These are phyloP conservation scores for Capreolus pygargus DNA, from an alignment of 2,113 vertebrate species.

Conservation along the genomic window DNA sequence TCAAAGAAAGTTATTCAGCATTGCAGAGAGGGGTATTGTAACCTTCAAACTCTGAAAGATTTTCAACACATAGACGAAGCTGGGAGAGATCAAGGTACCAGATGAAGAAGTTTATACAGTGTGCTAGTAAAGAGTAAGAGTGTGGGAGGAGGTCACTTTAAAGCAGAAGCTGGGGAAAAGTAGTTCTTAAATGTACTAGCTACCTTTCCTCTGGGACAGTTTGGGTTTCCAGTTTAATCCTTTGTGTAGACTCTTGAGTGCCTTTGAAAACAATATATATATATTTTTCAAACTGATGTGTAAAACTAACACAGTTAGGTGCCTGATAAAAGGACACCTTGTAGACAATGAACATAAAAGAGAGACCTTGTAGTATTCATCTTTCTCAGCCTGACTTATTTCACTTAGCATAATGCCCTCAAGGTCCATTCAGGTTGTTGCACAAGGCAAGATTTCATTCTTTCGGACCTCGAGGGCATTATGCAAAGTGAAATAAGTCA, in stretches of 20 bases:
- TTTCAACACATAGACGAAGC: conserved; percentile 70
- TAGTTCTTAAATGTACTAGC: background rate
- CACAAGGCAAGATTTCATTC: background rate
- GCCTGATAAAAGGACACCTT: background rate
- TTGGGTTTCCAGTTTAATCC: background rate
- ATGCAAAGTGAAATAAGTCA: background rate
- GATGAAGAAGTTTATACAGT: conserved; percentile 17
- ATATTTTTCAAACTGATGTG: background rate
- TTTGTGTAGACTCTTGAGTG: background rate
- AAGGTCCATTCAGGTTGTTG: background rate
- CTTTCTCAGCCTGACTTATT: background rate
- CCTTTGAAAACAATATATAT: background rate
- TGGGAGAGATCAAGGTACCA: conserved; percentile 77
- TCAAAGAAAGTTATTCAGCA: conserved; percentile 74
- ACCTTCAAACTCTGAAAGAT: conserved; percentile 63
- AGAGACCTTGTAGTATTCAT: background rate
- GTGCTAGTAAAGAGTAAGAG: conserved; percentile 24
- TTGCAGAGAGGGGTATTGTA: conserved; percentile 66
- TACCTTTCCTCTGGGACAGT: conserved; percentile 17
- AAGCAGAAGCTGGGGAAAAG: conserved; percentile 19
- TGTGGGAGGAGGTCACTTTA: background rate
- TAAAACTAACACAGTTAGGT: background rate
- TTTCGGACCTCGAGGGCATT: background rate
- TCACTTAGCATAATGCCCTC: background rate
- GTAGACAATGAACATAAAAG: background rate